Conservation (phyloP, 2,888 invertebrate species). For the Cheilosia grossa region DNA sequence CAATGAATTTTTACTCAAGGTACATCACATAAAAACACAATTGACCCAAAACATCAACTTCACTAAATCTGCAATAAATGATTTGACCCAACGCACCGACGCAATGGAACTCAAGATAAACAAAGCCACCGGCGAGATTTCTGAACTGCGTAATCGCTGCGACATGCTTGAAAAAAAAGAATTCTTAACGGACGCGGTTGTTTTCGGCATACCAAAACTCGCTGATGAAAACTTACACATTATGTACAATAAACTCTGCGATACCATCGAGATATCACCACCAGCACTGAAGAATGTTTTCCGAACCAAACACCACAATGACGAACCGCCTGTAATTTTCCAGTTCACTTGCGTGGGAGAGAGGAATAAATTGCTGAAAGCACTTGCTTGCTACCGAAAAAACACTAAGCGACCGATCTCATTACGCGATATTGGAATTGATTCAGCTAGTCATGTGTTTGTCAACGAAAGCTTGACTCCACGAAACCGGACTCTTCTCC, state of each 20-base stretch:
- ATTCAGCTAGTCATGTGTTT: no score
- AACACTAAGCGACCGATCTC: no score
- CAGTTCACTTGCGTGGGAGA: constrained; percentile 8
- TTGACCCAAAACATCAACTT: constrained; percentile 17
- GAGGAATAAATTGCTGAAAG: constrained; percentile 1
- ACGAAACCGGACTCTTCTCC: no score
- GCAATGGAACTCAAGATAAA: constrained; percentile 6
- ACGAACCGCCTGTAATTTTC: constrained; percentile 13
- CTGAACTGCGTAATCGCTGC: constrained; percentile 12
- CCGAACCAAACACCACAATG: constrained; percentile 6
- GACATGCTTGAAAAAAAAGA: constrained; percentile 15
- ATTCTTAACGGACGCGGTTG: constrained; percentile 22
- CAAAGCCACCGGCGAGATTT: constrained; percentile 1
- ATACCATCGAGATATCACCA: constrained; percentile 7
- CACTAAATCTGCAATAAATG: constrained; percentile 1
- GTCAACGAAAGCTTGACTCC: no score
- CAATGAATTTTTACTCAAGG: constrained; percentile 16
- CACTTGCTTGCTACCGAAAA: background rate
- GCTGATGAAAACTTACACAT: constrained; percentile 9
- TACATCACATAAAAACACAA: constrained; percentile 1
- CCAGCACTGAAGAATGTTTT: constrained; percentile 20
- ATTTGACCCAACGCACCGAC: background rate
- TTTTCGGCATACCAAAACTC: constrained; percentile 9
- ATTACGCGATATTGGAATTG: no score
- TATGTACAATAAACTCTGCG: background rate